Conservation (phyloP, 2,113 vertebrate genomes). For the Epinephelus cyanopodus region DNA sequence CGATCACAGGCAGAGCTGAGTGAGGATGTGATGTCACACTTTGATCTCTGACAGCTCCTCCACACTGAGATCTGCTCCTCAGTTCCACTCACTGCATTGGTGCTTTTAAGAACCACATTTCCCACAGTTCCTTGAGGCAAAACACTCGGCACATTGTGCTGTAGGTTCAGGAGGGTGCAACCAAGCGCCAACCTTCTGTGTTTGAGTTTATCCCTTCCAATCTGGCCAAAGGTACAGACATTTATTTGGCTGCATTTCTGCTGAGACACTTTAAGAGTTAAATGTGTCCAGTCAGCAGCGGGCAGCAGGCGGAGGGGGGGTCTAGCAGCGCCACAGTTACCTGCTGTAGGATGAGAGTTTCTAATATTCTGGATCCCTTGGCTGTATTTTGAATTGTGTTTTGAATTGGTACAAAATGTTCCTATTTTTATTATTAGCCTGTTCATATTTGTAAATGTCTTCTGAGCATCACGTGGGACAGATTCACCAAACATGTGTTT, state of each 20-base stretch:
- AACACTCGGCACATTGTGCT: slow-evolving; percentile 66
- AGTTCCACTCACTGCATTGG: slow-evolving; percentile 71
- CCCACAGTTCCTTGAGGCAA: slow-evolving; percentile 90
- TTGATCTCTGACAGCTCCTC: slow-evolving; percentile 17
- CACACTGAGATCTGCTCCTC: slow-evolving; percentile 58
- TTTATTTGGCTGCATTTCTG: slow-evolving; percentile 18
- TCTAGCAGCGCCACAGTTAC: slow-evolving; percentile 1
- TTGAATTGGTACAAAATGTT: slow-evolving; percentile 58
- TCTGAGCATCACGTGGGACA: slow-evolving; percentile 32
- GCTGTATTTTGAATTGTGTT: slow-evolving; percentile 63
- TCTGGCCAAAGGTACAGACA: slow-evolving; percentile 1
- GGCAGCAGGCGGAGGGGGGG: not conserved
- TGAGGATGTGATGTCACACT: slow-evolving; percentile 51
- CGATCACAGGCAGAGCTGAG: slow-evolving; percentile 62
- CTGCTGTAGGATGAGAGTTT: slow-evolving; percentile 54
- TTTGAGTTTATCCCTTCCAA: slow-evolving; percentile 30
- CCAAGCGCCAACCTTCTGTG: not conserved
- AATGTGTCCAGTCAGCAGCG: slow-evolving; percentile 14
- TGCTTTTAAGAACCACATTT: slow-evolving; percentile 77
- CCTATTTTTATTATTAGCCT: slow-evolving; percentile 45
- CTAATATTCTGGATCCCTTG: slow-evolving; percentile 42
- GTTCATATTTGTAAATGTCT: slow-evolving; percentile 55
- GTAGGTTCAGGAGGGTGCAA: slow-evolving; percentile 40
- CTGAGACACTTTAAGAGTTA: slow-evolving; percentile 40
- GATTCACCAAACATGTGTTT: slow-evolving; percentile 49